Conservation (phyloP, 2,888 invertebrate species). For the Mechanitis mazaeus region DNA sequence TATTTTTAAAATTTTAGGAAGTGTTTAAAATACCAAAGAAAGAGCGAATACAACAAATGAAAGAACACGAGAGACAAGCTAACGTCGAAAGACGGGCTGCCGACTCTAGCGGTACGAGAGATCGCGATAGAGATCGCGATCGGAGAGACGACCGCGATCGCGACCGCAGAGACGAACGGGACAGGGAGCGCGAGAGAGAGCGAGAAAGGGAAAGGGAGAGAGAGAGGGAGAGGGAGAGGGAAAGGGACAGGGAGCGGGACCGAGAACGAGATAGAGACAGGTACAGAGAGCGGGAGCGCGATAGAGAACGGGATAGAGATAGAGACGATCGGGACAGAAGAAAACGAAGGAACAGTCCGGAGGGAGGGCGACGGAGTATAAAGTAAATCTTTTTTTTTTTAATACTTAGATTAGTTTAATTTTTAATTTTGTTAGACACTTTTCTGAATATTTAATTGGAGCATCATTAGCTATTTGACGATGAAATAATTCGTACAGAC, state of each 20-base stretch:
- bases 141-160: slow-evolving; percentile 42
- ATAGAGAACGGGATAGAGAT: slow-evolving; percentile 50
- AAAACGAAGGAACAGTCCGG: slow-evolving; percentile 64
- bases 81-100: slow-evolving; percentile 77
- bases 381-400: slow-evolving; percentile 39
- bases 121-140: slow-evolving; percentile 50
- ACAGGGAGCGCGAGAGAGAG: slow-evolving; percentile 50
- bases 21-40: slow-evolving; percentile 95
- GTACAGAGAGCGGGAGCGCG: slow-evolving; percentile 62
- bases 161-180: slow-evolving; percentile 40
- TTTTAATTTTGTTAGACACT: no score
- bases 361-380: slow-evolving; percentile 65
- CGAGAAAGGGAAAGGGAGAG: slow-evolving; percentile 42
- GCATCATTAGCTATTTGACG: neutral
- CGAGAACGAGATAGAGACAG: slow-evolving; percentile 51
- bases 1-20: slow-evolving; percentile 52
- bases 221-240: slow-evolving; percentile 53
- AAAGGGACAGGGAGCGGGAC: slow-evolving; percentile 42
- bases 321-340: slow-evolving; percentile 57
- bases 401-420: no score
- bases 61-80: slow-evolving; percentile 94
- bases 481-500: slow-evolving; percentile 32
- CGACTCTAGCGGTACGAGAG: slow-evolving; percentile 63
- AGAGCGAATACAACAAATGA: slow-evolving; percentile 95
- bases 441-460: neutral